Base-by-base conservation (phyloP, 2,113 vertebrate genomes). In the Vulpes ferrilata region DNA sequence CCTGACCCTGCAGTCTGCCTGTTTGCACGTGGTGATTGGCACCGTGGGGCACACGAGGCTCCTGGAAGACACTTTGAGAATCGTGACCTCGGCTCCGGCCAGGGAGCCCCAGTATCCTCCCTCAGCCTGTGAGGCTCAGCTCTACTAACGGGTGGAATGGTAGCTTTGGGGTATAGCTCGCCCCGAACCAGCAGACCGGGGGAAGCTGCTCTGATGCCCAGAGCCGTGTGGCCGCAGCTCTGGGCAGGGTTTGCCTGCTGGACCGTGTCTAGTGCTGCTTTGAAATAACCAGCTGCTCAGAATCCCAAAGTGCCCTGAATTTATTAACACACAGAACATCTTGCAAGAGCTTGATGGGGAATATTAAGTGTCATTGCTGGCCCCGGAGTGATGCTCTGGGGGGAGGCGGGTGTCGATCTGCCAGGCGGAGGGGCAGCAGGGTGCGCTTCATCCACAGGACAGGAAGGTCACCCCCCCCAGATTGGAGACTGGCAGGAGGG, bases 331-430 rank as follows among this genome's bases (percentile, higher is more conserved):
- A 57, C 93, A 64, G 97, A 96, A 51, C 27, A 11, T 98, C 97
- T 96, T 98, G 82, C 16, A 73, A 97, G 94, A 96, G 95, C 38
- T 91, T 96, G 96, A 93, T 59, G 89, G 98, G 96, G 97, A 98
- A 98, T 97, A 95, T 97, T 96, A 97, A 98, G 88, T 93, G 55
- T 92, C n/a, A 19, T 81, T 60, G 53, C 95, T 64, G 64, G 95
- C 91, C 95, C 90, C 19, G 88, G 96, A 96, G 89, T 17, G 92
- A 93, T 93, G 38, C 87, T 90, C n/a, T 62, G 11, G 53, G 78
- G 65, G 67, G 8, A 2, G 8, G 35, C 5, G 10, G 67, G 10
- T 60, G 53, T 57, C 3, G 35, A 38, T 48, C 90, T 17, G 32
- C 5, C 69, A 51, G 81, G 27, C 65, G 1, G 53, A 22, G 48